Conservation (phyloP, 2,797 vertebrate genomes). For the Pogoniulus pusillus region DNA sequence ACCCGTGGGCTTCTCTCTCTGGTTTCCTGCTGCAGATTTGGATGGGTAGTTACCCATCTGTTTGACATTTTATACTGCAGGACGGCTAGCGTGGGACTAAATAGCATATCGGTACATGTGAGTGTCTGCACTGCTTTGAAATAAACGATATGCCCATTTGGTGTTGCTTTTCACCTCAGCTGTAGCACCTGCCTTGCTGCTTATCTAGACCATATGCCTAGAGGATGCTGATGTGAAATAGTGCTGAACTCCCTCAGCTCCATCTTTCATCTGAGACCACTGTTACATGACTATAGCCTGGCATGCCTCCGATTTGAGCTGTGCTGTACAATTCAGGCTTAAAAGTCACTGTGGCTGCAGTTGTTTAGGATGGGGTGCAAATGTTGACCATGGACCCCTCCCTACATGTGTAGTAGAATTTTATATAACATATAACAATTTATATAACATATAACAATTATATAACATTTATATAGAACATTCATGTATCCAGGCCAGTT, state of each 20-base stretch:
- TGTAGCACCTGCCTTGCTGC: rapidly evolving
- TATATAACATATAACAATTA: too few species aligned
- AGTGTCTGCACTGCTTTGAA: not conserved
- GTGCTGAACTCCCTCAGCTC: not conserved
- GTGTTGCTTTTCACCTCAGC: not conserved
- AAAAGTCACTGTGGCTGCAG: not conserved
- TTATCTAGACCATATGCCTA: not conserved
- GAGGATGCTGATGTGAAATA: not conserved
- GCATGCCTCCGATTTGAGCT: not conserved
- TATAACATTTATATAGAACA: slow-evolving; percentile 44
- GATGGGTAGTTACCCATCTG: not conserved
- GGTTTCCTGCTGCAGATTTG: not conserved
- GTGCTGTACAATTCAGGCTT: not conserved
- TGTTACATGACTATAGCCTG: not conserved
- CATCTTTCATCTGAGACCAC: not conserved
- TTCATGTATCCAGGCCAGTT: slow-evolving; percentile 73
- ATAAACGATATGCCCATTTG: rapidly evolving
- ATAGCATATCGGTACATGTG: rapidly evolving
- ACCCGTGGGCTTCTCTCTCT: not conserved
- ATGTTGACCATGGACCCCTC: slow-evolving; percentile 29
- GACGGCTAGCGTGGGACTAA: not conserved
- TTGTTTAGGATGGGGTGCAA: not conserved
- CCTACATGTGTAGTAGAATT: slow-evolving; percentile 33
- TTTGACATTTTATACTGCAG: not conserved
- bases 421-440: too few species aligned